phyloP scores from a whole-genome alignment of 2,797 vertebrate species.

The Clangula hyemalis region DNA sequence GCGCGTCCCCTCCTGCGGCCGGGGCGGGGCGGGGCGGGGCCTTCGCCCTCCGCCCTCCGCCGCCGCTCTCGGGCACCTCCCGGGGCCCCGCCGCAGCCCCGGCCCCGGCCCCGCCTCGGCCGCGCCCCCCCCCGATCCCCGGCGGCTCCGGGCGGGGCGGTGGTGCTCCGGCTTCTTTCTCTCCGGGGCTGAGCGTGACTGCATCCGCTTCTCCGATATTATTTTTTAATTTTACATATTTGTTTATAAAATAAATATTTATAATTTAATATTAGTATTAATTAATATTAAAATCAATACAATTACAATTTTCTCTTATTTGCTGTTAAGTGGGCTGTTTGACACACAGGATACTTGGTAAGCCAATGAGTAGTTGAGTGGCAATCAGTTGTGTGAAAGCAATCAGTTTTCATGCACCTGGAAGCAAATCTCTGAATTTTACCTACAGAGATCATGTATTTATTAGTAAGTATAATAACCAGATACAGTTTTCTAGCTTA shows the following conservation, averaged over 20 bases:
- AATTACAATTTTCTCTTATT: not conserved
- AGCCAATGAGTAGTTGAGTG: not conserved
- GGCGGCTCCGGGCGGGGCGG: rapidly evolving
- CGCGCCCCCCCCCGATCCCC: rapidly evolving
- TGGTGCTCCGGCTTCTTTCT: not conserved
- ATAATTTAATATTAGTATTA: no score
- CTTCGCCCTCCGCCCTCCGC: rapidly evolving
- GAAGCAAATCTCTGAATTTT: not conserved
- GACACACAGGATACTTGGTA: no score
- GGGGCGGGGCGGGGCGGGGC: not conserved
- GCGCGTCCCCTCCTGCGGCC: no score
- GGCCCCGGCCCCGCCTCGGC: no score
- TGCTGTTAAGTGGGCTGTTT: not conserved
- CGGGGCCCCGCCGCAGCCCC: no score
- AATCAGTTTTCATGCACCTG: not conserved
- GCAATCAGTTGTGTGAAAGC: not conserved
- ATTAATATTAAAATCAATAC: no score
- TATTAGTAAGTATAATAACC: not conserved
- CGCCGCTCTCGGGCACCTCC: no score
- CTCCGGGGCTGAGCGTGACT: no score
- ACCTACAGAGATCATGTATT: no score
- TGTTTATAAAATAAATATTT: no score
- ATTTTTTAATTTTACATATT: no score
- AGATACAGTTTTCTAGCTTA: not conserved
- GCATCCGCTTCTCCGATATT: no score